Evolutionary conservation across 1,140 invertebrate species (phyloP).

Genomic region (Halesus radiatus): DNA sequence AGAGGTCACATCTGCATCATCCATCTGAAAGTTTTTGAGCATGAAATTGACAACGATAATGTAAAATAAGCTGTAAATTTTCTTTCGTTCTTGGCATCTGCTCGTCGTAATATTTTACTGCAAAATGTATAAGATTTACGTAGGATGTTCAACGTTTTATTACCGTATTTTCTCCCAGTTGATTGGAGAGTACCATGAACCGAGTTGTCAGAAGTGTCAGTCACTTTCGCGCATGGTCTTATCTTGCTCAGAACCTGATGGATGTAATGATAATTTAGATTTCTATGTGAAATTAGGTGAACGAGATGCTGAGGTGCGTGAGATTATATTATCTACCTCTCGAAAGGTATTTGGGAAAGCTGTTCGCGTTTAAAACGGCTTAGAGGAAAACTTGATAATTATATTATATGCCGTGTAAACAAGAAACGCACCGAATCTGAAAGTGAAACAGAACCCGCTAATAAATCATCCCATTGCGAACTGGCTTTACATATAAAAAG

Average conservation of each 20-base stretch:
- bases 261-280: conserved; percentile 12
- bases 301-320: conserved; percentile 27
- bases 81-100: background rate
- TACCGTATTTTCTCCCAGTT: background rate
- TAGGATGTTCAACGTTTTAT: background rate
- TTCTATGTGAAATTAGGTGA: conserved; percentile 45
- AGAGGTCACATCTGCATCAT: no score
- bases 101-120: background rate
- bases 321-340: background rate
- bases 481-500: no score
- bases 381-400: background rate
- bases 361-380: background rate
- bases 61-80: background rate
- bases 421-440: no score
- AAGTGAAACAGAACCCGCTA: no score
- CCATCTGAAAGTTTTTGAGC: no score
- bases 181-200: background rate
- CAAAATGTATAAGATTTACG: background rate
- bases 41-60: no score
- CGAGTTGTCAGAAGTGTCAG: background rate
- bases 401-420: no score
- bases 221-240: conserved; percentile 27
- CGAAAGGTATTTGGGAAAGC: background rate
- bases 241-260: background rate
- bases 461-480: no score